Base-by-base conservation (phyloP, 2,797 vertebrate species). In the Ctenochaetus hawaiiensis region DNA sequence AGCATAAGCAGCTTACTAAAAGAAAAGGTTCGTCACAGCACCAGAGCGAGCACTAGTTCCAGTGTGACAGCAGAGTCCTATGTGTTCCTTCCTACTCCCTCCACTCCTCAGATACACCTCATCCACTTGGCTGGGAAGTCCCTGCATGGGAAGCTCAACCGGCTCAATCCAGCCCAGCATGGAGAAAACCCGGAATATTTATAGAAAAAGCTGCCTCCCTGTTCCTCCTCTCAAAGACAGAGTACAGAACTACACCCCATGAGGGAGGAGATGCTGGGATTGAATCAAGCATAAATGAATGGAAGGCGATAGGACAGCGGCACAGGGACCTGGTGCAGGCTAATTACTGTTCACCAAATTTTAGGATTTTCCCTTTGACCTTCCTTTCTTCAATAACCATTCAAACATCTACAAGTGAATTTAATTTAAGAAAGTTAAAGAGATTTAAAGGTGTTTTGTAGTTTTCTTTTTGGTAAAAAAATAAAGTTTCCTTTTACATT, bases 131-230 rank as follows among this genome's bases (percentile, higher is more conserved):
- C 53, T 75, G 93, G 90, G 89, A 93, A 95, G 92, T 92, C 91
- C 92, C 89, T 83, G 75, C 80, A 81, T 53, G 80, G 80, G 75
- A 90, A 78, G 52, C 84, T 91, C 72, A 91, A 85, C 90, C 85
- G 80, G 90, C 91, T 91, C 82, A 81, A 90, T 86, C 91, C 88
- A 89, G 89, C 72, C 83, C 64, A n/a, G 83, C 68, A 69, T 23
- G 26, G 76, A 87, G 77, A 82, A 87, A 90, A 87, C 69, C 39
- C 47, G 26, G 72, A 82, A 90, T 95, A 95, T 95, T 95, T 94
- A 94, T 95, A 94, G 91, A 87, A 90, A 83, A 83, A 7, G 62
- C 80, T 77, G 83, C 89, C 87, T 91, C 87, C 82, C 80, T 72
- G 74, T 83, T 89, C 83, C 83, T 88, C 66, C 88, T 91, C 81